A percentile compares a stretch with the other conserved stretches of the same genome.
These are phyloP conservation scores for Apamea anceps DNA, from an alignment of 2,888 invertebrate genomes.

Conservation along the genomic window DNA sequence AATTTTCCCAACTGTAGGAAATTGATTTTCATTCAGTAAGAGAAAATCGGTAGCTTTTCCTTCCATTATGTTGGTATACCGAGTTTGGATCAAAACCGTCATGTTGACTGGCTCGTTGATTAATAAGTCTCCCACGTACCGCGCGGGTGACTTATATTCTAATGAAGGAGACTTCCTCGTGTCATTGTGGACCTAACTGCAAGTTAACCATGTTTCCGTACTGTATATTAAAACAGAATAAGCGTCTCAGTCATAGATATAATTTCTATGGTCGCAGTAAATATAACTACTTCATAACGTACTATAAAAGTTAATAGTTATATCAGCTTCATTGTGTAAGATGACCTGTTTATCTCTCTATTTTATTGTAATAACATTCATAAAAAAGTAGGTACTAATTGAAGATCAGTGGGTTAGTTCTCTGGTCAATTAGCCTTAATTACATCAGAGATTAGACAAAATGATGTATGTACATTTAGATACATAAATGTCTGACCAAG, in stretches of 20 bases:
- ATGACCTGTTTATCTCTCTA: not conserved
- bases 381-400: constrained; percentile 11
- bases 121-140: constrained; percentile 52
- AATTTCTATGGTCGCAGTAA: not conserved
- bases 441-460: constrained; percentile 1
- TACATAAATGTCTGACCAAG: not conserved
- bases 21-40: constrained; percentile 81
- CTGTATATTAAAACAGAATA: constrained; percentile 21
- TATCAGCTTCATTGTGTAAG: not conserved
- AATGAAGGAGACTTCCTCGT: constrained; percentile 23
- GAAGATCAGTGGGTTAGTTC: not conserved
- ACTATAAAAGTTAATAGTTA: not conserved
- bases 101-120: constrained; percentile 56
- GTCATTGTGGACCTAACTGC: constrained; percentile 28
- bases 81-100: constrained; percentile 61
- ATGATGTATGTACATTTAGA: not conserved
- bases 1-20: constrained; percentile 79
- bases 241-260: not conserved
- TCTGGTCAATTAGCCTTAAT: constrained; percentile 8
- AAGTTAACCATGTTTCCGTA: constrained; percentile 11
- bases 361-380: not conserved
- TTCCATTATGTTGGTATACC: constrained; percentile 68
- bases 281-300: not conserved
- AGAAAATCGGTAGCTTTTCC: constrained; percentile 74
- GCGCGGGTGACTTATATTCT: constrained; percentile 27